Conservation (phyloP, 2,888 invertebrate genomes). For the Cheilosia soror region DNA sequence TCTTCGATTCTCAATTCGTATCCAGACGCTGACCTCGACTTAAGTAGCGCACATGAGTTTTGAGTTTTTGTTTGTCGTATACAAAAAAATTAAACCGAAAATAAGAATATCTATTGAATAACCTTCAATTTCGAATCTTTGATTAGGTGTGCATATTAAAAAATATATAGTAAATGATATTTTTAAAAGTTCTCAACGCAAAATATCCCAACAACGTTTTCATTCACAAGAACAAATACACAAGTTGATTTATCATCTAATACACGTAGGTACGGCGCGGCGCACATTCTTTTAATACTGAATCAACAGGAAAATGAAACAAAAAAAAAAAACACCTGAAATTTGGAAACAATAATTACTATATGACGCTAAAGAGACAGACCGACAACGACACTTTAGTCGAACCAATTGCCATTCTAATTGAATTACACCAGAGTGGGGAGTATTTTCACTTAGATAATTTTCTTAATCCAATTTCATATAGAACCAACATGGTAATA, state of each 20-base stretch:
- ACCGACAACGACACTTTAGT: background rate
- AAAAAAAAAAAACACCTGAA: conserved; percentile 5
- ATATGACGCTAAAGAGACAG: background rate
- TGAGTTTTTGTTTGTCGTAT: too few relatives aligned
- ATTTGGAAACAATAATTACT: conserved; percentile 16
- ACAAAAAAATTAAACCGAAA: too few relatives aligned
- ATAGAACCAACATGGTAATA: conserved; percentile 33
- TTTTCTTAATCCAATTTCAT: conserved; percentile 66
- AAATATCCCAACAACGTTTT: background rate
- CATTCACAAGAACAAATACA: conserved; percentile 6
- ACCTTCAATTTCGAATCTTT: background rate
- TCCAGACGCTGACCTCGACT: too few relatives aligned
- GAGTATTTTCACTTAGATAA: conserved; percentile 45
- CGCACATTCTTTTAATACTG: conserved; percentile 7
- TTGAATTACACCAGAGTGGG: conserved; percentile 56
- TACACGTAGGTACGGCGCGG: background rate
- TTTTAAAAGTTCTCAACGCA: background rate
- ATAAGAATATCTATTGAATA: background rate
- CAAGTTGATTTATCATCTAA: background rate
- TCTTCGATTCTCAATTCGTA: too few relatives aligned
- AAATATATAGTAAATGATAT: background rate
- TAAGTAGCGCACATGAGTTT: too few relatives aligned
- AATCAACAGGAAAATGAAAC: background rate
- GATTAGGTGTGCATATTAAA: too few relatives aligned
- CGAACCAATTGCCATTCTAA: conserved; percentile 54